phyloP scores from a whole-genome alignment of 1,140 invertebrate species.

The Apis cerana region DNA sequence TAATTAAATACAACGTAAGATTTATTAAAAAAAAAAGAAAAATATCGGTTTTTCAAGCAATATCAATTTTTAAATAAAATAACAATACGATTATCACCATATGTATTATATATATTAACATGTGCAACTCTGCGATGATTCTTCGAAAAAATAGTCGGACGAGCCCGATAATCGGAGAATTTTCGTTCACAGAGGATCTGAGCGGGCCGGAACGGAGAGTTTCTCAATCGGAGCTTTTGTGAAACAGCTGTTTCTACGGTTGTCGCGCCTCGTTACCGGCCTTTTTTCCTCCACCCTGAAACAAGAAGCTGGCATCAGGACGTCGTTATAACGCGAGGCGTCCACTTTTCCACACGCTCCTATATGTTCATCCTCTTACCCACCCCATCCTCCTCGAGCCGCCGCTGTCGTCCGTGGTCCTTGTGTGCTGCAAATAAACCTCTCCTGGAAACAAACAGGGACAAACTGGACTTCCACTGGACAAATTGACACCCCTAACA shows the following conservation, averaged over 20 bases:
- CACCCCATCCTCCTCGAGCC: conserved; percentile 44
- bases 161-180: neutral
- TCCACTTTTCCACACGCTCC: conserved; percentile 59
- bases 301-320: conserved; percentile 77
- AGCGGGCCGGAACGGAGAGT: neutral
- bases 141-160: neutral
- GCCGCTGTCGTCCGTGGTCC: conserved; percentile 55
- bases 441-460: conserved; percentile 78
- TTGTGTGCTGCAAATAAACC: conserved; percentile 76
- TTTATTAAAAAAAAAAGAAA: neutral
- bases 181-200: neutral
- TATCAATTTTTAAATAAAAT: rapidly evolving
- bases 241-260: conserved; percentile 62
- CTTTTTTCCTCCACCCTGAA: conserved; percentile 71
- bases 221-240: conserved; percentile 50
- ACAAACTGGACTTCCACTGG: conserved; percentile 60
- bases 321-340: conserved; percentile 73
- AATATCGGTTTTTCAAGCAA: neutral
- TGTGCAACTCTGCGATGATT: neutral
- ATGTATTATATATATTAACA: neutral
- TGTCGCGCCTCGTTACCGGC: conserved; percentile 68
- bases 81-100: neutral
- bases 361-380: conserved; percentile 35
- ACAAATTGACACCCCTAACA: conserved; percentile 74
- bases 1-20: neutral